Percentiles rank a stretch among this genome's conserved stretches.
These are phyloP conservation scores for Enteromius trimaculatus DNA, from an alignment of 2,797 vertebrate species.

Conservation along the genomic window DNA sequence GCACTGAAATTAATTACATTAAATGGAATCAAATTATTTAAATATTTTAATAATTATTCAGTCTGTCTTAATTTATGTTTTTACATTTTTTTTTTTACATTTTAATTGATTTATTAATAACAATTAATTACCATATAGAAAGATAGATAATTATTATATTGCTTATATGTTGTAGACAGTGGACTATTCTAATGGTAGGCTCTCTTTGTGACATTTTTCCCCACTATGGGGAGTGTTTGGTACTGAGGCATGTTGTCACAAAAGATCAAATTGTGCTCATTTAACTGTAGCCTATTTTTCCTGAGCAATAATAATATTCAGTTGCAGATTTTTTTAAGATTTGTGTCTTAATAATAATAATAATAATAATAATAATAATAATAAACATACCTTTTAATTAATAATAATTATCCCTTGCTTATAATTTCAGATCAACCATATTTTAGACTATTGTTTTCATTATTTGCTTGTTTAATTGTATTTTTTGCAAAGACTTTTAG, in stretches of 20 bases:
- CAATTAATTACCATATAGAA: not conserved
- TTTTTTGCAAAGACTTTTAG: not conserved
- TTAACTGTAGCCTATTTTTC: not conserved
- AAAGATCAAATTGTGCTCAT: not conserved
- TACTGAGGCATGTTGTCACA: not conserved
- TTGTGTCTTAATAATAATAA: not conserved
- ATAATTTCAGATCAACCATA: not conserved
- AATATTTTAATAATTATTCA: not conserved
- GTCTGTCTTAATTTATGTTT: not conserved
- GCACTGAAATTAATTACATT: too few species aligned
- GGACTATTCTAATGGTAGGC: not conserved
- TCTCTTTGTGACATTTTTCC: not conserved
- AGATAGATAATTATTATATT: not conserved
- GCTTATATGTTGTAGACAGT: not conserved
- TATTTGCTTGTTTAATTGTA: not conserved
- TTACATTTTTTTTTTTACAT: not conserved
- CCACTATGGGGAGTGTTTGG: not conserved
- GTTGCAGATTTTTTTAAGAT: not conserved
- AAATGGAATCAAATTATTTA: not conserved
- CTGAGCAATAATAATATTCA: not conserved
- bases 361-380: too few species aligned
- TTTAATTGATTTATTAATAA: not conserved
- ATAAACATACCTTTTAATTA: too few species aligned
- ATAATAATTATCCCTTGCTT: not conserved
- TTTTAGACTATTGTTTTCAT: not conserved